Evolutionary conservation across 1,140 invertebrate genomes (phyloP), one percentile per base, ranked within the genome.

Genomic region (Globodera rostochiensis): DNA sequence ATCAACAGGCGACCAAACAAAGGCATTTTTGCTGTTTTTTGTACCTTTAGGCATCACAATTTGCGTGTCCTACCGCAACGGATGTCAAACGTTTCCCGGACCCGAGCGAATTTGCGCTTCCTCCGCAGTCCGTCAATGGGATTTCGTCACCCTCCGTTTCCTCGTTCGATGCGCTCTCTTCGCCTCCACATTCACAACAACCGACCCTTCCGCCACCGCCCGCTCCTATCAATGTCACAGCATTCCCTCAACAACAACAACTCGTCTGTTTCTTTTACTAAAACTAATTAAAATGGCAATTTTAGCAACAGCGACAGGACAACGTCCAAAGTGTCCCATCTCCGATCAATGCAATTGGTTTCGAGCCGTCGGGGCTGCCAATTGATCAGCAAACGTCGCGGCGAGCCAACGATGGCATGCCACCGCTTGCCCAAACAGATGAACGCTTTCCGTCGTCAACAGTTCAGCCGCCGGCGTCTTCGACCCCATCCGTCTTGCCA

Each of bases 91-190:
- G 84, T 11, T 88, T 88, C 76, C 87, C 87, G 15, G 82, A 84
- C 80, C 87, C 87, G 8, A 85, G 70, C 36, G 87, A 90, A 64
- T 90, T 88, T 76, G 46, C 69, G 57, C 60, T 82, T 57, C 73
- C 83, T n/a, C 46, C 36, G 15, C 83, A 78, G 49, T 64, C 83
- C n/a, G 47, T 84, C 13, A 78, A 83, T 70, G 80, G 74, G 77
- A 79, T 81, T 66, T 70, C 67, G 19, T 21, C 80, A 4, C 69
- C 81, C 5, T 6, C 64, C 9, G 13, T n/a, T 36, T 64, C 67
- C 49, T 21, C n/a, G 4, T 45, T 19, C 36, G 50, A 73, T 50
- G 53, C 9, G 3, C 13, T 13, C 15, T 25, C 45, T 57, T 73
- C 82, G 53, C 83, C 82, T n/a, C 9, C 45, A 77, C 21, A 15